Evolutionary conservation across 2,113 vertebrate species (phyloP), one percentile per base, ranked within the genome.

Genomic region (Crotalus viridis): DNA sequence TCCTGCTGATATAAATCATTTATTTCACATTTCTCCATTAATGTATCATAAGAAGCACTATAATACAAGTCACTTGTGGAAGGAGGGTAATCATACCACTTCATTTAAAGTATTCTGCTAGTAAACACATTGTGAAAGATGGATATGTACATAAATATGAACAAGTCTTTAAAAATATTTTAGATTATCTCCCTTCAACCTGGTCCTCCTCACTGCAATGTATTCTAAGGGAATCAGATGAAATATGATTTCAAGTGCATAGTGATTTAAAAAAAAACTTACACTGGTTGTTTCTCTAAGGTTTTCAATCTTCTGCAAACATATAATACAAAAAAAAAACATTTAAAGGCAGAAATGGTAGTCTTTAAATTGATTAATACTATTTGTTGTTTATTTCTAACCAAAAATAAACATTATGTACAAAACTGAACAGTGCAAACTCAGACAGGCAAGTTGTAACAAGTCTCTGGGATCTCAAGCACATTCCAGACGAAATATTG

Each of bases 221-320:
- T 7, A 81, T 81, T 81, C 7, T 43, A 81, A 43, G 33, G 17
- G 33, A 21, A 81, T 81, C 33, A 81, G 74, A 87, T 52, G 2
- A 87, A 87, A 26, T 54, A 28, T 15, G 24, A 52, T 26, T 22
- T 89, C n/a, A 74, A 74, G 17, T 15, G 13, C 24, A 90, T 90
- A 64, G 12, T 10, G 0, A 39, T 7, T 22, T 43, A 21, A 87
- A 52, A 87, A 33, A 54, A 93, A 91, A 99, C 99, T 99, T 99
- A 99, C 99, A 99, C 98, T 99, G 95, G 99, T 99, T 92, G 99
- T 99, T 97, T 99, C 99, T 98, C 99, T 99, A 96, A 99, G 98
- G 96, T 98, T 98, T 97, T 99, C 99, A 94, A 99, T 98, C 98
- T 99, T 99, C 99, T 99, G 98, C 91, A 93, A 96, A 96, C 95